Percentiles rank a stretch among this genome's conserved stretches.
Evolutionary conservation across 2,113 vertebrate species (phyloP).

Genomic region (Aegithalos caudatus): DNA sequence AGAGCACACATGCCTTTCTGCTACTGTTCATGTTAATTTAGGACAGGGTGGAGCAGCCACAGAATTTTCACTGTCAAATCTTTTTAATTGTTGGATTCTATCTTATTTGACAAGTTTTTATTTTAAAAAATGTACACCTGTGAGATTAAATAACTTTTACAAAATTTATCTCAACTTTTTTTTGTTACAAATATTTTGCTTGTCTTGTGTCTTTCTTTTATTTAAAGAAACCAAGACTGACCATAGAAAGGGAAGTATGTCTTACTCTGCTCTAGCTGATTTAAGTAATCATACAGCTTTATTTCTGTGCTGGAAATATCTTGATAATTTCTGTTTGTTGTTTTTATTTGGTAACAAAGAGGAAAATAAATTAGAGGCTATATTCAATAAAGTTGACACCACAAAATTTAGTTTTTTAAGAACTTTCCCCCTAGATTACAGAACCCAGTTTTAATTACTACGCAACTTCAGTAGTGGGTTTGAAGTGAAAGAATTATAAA

Average conservation of each 20-base stretch:
- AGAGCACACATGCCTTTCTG: conserved; percentile 20
- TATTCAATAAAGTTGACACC: not conserved
- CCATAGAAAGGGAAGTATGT: not conserved
- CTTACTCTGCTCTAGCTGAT: not conserved
- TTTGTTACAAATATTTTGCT: not conserved
- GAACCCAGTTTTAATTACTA: not conserved
- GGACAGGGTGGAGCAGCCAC: conserved; percentile 28
- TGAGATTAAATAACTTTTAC: not conserved
- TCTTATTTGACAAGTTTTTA: not conserved
- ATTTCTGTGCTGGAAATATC: not conserved
- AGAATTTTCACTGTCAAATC: not conserved
- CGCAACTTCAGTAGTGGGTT: not conserved
- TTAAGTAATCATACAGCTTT: not conserved
- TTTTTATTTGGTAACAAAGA: not conserved
- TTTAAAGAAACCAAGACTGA: not conserved
- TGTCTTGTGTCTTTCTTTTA: not conserved
- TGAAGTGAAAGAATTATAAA: not conserved
- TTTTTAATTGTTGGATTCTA: not conserved
- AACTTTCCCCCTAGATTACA: not conserved
- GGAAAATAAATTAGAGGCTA: not conserved
- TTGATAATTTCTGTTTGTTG: not conserved
- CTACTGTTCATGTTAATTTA: conserved; percentile 40
- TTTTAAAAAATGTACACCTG: not conserved
- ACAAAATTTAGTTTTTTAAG: not conserved
- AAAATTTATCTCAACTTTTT: not conserved